phyloP scores from a whole-genome alignment of 2,888 invertebrate species.

The Syrphus vitripennis region DNA sequence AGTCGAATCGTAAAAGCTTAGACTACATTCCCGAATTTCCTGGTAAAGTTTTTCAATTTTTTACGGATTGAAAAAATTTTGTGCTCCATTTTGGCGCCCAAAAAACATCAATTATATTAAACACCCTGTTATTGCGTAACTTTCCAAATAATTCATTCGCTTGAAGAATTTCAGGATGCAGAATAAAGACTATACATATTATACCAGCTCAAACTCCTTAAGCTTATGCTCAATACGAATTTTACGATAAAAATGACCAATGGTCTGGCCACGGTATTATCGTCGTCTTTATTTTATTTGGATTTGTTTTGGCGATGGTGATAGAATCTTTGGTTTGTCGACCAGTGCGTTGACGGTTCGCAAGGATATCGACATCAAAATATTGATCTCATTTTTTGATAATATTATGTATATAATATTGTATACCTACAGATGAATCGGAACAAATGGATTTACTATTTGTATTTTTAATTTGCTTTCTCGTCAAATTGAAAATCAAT shows the following conservation, averaged over 20 bases:
- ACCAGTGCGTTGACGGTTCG: neutral
- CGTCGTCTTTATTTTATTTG: constrained; percentile 6
- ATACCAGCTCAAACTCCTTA: constrained; percentile 29
- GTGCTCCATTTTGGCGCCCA: no score
- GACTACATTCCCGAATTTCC: no score
- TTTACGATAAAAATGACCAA: constrained; percentile 24
- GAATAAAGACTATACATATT: neutral
- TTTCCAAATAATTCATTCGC: neutral
- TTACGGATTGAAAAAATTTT: no score
- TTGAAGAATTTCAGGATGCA: neutral
- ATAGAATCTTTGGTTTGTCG: neutral
- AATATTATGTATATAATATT: constrained; percentile 6
- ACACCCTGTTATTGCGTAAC: neutral
- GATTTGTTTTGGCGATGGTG: neutral
- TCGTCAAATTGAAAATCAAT: constrained; percentile 1
- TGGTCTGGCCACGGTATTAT: constrained; percentile 46
- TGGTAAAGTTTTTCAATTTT: no score
- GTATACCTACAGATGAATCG: neutral
- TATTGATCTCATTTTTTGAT: neutral
- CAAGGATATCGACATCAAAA: neutral
- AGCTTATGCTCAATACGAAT: constrained; percentile 41
- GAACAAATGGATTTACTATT: constrained; percentile 16
- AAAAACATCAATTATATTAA: no score
- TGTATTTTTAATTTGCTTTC: constrained; percentile 26
- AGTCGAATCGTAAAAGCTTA: no score